Conservation (phyloP, 2,888 invertebrate species). For the Acanthosepion lycidas region DNA sequence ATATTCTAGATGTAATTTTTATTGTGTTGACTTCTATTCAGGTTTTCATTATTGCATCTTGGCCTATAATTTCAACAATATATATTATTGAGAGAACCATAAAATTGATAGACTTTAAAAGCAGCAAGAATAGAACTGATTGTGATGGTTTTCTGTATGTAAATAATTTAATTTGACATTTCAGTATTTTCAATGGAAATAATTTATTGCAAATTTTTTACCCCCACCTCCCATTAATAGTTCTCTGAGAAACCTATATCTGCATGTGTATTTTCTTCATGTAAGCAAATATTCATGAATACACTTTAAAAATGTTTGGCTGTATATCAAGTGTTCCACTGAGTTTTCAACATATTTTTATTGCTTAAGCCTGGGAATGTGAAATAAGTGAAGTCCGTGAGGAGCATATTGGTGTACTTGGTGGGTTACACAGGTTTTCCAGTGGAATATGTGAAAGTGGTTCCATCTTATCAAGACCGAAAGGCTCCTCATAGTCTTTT, state of each 20-base stretch:
- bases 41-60: neutral
- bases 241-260: neutral
- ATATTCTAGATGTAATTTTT: no score
- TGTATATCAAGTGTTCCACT: neutral
- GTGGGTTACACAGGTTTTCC: conserved; percentile 74
- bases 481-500: conserved; percentile 72
- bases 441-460: conserved; percentile 74
- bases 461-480: conserved; percentile 65
- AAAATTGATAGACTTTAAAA: neutral
- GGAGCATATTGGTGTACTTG: conserved; percentile 68
- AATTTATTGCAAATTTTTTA: conserved; percentile 8
- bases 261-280: neutral
- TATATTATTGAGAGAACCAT: neutral
- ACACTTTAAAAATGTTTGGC: neutral
- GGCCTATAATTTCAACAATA: neutral
- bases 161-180: conserved; percentile 2
- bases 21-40: no score
- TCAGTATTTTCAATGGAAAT: conserved; percentile 18
- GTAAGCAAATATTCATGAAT: neutral
- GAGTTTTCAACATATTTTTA: neutral
- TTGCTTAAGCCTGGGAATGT: conserved; percentile 53
- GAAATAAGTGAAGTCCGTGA: conserved; percentile 69
- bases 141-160: neutral
- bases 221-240: neutral
- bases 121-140: neutral